A percentile compares a stretch with the other conserved stretches of the same genome.
Conservation (phyloP, 35 echinoderm and acorn worm species). For the Anneissia japonica region DNA sequence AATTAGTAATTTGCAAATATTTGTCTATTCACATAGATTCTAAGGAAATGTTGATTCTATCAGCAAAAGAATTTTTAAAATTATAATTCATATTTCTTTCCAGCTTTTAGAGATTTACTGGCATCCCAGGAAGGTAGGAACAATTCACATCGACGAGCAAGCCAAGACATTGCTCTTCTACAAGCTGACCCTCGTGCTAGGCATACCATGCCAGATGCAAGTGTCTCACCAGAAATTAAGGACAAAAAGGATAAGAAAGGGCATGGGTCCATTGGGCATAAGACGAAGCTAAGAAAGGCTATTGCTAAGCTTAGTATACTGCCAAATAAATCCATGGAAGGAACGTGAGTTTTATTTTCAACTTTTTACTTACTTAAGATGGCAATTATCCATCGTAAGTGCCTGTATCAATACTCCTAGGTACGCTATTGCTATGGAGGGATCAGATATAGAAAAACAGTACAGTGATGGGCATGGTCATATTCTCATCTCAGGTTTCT, state of each 20-base stretch:
- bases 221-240: constrained; percentile 68
- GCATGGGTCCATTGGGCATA: constrained; percentile 64
- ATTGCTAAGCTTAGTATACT: constrained; percentile 98
- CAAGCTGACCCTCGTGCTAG: constrained; percentile 84
- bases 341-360: constrained; percentile 87
- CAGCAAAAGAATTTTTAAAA: neutral
- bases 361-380: too few species aligned
- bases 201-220: constrained; percentile 68
- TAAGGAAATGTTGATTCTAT: neutral
- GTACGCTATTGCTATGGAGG: too few species aligned
- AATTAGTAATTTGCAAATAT: too few species aligned
- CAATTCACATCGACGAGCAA: constrained; percentile 60
- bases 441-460: too few species aligned
- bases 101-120: constrained; percentile 93
- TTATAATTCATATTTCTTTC: neutral
- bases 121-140: constrained; percentile 77
- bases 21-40: too few species aligned
- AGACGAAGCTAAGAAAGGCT: constrained; percentile 71
- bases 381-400: too few species aligned
- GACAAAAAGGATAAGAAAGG: constrained; percentile 68
- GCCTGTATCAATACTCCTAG: too few species aligned
- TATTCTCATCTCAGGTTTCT: too few species aligned
- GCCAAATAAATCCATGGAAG: constrained; percentile 79
- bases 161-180: constrained; percentile 79
- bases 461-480: too few species aligned